These are phyloP conservation scores for Vulpes ferrilata DNA, from an alignment of 2,113 vertebrate genomes.

Conservation along the genomic window DNA sequence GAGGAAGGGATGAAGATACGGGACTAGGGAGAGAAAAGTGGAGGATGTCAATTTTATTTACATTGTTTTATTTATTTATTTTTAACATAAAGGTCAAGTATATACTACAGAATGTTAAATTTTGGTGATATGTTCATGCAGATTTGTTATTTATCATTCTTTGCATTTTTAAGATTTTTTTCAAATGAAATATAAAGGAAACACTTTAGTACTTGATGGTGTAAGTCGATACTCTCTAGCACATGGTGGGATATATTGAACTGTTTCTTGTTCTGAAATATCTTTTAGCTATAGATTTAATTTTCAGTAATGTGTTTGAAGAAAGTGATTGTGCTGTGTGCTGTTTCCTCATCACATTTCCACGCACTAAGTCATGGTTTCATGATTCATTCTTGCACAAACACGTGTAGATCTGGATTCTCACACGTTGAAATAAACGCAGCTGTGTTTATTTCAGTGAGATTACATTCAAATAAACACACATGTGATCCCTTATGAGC, in stretches of 20 bases:
- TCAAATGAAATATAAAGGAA: constrained; percentile 52
- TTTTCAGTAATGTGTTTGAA: constrained; percentile 41
- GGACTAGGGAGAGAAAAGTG: constrained; percentile 26
- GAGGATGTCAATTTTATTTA: constrained; percentile 5
- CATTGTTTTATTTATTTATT: neutral
- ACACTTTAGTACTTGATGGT: neutral
- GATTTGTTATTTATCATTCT: constrained; percentile 34
- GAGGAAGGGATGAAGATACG: constrained; percentile 4
- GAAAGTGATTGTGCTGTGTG: constrained; percentile 29
- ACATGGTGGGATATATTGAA: neutral
- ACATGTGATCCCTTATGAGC: constrained; percentile 78
- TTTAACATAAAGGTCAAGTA: neutral
- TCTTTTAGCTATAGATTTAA: constrained; percentile 7
- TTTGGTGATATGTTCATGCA: neutral
- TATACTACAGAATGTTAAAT: neutral
- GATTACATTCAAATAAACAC: constrained; percentile 84
- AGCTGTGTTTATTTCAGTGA: constrained; percentile 85
- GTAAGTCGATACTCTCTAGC: constrained; percentile 28
- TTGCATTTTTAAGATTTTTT: constrained; percentile 9
- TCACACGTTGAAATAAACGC: constrained; percentile 77
- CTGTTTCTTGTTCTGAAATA: constrained; percentile 39
- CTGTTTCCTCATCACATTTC: constrained; percentile 56
- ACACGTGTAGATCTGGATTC: constrained; percentile 76
- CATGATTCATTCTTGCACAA: constrained; percentile 71
- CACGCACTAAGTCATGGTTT: constrained; percentile 36